These are phyloP conservation scores for Otis tarda DNA, from an alignment of 2,113 vertebrate species.

Conservation along the genomic window DNA sequence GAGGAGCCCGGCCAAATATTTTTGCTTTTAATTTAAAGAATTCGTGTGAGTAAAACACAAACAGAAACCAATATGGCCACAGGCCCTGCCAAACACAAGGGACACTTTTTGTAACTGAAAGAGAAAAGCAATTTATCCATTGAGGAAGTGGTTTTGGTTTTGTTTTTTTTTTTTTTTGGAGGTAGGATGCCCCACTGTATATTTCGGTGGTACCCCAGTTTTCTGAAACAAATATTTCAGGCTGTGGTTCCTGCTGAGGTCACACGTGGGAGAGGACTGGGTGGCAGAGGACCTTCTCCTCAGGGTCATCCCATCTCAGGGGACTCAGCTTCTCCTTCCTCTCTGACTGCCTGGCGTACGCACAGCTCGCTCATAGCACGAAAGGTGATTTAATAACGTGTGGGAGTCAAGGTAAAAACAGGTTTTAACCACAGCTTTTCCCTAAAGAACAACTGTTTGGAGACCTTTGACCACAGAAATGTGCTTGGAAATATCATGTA, in stretches of 20 bases:
- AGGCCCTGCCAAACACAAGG: not conserved
- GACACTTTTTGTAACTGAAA: not conserved
- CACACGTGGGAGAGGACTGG: not conserved
- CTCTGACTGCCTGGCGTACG: not conserved
- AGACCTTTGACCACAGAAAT: not conserved
- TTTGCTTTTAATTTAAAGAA: not conserved
- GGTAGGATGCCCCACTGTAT: not conserved
- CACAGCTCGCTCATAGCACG: not conserved
- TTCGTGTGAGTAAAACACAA: accelerated
- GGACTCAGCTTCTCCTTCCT: not conserved
- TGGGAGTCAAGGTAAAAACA: not conserved
- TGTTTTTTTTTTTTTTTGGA: not conserved
- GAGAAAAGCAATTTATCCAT: not conserved
- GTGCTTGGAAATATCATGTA: not conserved
- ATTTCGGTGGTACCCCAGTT: not conserved
- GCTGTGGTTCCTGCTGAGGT: not conserved
- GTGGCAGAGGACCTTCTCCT: not conserved
- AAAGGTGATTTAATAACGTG: not conserved
- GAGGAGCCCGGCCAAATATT: not conserved
- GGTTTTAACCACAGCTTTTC: not conserved
- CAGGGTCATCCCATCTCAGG: not conserved
- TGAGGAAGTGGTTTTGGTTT: not conserved
- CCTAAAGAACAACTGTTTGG: not conserved
- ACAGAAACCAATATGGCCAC: not conserved
- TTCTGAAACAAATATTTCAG: not conserved